Evolutionary conservation across 2,888 invertebrate genomes (phyloP).

Genomic region (Drosophila paracracens): DNA sequence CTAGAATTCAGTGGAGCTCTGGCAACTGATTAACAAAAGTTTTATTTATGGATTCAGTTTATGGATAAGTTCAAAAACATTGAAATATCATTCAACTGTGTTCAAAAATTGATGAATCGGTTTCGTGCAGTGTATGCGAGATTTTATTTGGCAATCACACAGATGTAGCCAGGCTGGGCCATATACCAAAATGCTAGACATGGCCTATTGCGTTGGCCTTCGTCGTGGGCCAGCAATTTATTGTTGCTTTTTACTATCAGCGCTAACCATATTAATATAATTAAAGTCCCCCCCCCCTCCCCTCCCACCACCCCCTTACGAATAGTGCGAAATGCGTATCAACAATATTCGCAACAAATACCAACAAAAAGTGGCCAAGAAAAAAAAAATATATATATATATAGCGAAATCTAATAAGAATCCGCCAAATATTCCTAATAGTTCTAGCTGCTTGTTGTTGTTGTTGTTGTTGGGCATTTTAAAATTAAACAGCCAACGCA

Average conservation of each 20-base stretch:
- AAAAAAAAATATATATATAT: neutral
- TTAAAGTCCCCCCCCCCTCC: slow-evolving; percentile 36
- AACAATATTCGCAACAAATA: slow-evolving; percentile 17
- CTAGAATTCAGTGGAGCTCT: too few relatives aligned
- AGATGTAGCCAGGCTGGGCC: neutral
- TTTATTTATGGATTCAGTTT: too few relatives aligned
- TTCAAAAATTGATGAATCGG: neutral
- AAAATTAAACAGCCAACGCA: slow-evolving; percentile 26
- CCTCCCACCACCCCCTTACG: neutral
- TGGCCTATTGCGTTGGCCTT: slow-evolving; percentile 48
- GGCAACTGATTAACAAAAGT: too few relatives aligned
- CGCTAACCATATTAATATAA: slow-evolving; percentile 65
- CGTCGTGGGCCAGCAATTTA: slow-evolving; percentile 46
- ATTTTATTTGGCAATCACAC: slow-evolving; percentile 11
- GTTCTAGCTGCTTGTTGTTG: slow-evolving; percentile 22
- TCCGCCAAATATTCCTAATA: slow-evolving; percentile 35
- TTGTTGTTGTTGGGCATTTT: slow-evolving; percentile 18
- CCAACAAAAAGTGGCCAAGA: slow-evolving; percentile 1
- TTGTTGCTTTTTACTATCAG: slow-evolving; percentile 55
- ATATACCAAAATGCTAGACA: slow-evolving; percentile 9
- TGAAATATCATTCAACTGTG: too few relatives aligned
- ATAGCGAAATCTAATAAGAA: slow-evolving; percentile 28
- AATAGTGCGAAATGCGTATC: slow-evolving; percentile 66
- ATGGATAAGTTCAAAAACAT: too few relatives aligned
- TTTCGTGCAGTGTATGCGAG: slow-evolving; percentile 1